These are phyloP conservation scores for Sternarchorhynchus goeldii DNA, from an alignment of 2,797 vertebrate species.

Conservation along the genomic window DNA sequence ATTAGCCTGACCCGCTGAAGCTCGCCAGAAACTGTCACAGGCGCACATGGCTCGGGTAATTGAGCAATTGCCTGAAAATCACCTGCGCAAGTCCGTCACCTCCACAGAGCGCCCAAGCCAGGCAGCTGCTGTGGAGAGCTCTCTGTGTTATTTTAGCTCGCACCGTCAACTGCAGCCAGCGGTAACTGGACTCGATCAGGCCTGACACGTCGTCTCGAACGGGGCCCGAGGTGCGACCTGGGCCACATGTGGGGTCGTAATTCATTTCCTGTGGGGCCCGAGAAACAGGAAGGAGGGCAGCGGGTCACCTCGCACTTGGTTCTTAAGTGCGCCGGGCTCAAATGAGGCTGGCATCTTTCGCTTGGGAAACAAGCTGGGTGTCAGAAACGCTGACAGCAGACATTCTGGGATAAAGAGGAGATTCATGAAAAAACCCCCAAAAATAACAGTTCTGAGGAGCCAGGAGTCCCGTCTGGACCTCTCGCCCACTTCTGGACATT, in stretches of 20 bases:
- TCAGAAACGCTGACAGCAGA: neutral
- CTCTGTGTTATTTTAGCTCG: slow-evolving; percentile 1
- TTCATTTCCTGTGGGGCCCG: slow-evolving; percentile 35
- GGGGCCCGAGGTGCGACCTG: slow-evolving; percentile 5
- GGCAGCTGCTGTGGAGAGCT: neutral
- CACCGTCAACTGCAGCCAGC: slow-evolving; percentile 10
- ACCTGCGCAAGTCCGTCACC: slow-evolving; percentile 8
- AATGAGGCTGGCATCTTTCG: neutral
- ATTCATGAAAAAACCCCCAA: too few species aligned
- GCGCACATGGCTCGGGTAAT: slow-evolving; percentile 3
- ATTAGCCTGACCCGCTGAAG: slow-evolving; percentile 13
- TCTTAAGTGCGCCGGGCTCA: neutral
- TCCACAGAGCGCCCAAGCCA: neutral
- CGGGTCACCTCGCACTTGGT: slow-evolving; percentile 16
- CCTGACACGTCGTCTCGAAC: slow-evolving; percentile 4
- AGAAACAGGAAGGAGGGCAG: neutral
- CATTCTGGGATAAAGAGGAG: neutral
- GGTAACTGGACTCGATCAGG: slow-evolving; percentile 40
- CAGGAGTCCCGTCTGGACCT: neutral
- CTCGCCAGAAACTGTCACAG: slow-evolving; percentile 18
- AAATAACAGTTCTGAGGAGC: neutral
- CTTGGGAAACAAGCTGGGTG: neutral
- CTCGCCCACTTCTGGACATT: slow-evolving; percentile 12
- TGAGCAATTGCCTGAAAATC: slow-evolving; percentile 29
- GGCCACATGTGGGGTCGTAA: slow-evolving; percentile 13